Base-by-base conservation (phyloP, 2,888 invertebrate species). In the Scaptomyza cyrtandrae region DNA sequence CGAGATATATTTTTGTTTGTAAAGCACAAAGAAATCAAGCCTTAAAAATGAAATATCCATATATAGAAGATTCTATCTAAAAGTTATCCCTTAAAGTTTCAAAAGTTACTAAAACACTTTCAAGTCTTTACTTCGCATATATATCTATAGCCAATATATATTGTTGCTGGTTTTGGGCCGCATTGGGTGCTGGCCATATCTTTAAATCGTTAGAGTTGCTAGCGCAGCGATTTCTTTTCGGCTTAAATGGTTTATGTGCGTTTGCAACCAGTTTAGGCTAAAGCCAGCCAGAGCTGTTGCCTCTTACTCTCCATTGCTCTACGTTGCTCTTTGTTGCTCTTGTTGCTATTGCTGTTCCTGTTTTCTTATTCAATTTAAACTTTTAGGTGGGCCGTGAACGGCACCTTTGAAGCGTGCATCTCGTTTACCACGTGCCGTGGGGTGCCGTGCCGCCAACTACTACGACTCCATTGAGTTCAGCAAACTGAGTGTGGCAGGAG, bases 201-300 rank as follows among this genome's bases (percentile, higher is more conserved):
- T 73, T 55, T 43, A 41, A 69, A 72, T 82, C 82, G 68, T 79
- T 75, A 72, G 73, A 83, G 79, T 78, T 83, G 75, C 78, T 85
- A 73, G 85, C 75, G 75, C 71, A 66, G 53, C 86, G 83, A 88
- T 83, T 83, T 83, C 85, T 88, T 86, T 85, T 85, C 77, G 85
- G 85, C 85, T 85, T 88, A 88, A 85, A 85, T 85, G 85, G 88
- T 84, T 88, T 88, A 84, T 85, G 84, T 86, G 81, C 84, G 85
- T 88, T 79, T 84, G 87, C 87, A 86, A 86, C 87, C 87, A 81
- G 85, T 85, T 88, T 88, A 78, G 68, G 71, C 80, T 44, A 67
- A 48, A 55, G 33, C 16, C 27, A 55, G 33, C 16, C 27, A 24
- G 5, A 44, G 55, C 54, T 33, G 48, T 57, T 64, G 68, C 65